Conservation (phyloP, 2,888 invertebrate species). For the Dryocosmus kuriphilus region DNA sequence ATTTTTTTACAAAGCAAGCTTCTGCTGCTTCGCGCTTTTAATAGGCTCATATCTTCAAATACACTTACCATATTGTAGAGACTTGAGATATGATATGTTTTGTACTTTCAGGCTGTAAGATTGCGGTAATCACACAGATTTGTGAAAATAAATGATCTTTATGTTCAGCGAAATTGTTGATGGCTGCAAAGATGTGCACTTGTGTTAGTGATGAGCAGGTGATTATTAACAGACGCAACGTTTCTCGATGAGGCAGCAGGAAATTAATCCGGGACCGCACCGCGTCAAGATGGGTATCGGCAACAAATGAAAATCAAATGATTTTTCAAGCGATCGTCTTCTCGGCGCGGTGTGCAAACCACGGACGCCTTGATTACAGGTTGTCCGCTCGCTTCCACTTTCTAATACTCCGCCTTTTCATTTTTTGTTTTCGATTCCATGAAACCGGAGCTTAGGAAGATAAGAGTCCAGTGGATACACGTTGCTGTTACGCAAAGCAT, state of each 20-base stretch:
- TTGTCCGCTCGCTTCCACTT: conserved; percentile 68
- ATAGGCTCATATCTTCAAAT: too few species aligned
- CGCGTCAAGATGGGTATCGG: conserved; percentile 47
- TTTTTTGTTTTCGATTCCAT: conserved; percentile 6
- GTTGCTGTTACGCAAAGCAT: conserved; percentile 4
- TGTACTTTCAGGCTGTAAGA: not conserved
- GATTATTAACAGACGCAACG: conserved; percentile 16
- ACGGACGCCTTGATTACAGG: conserved; percentile 70
- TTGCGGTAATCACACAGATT: not conserved
- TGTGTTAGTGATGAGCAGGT: not conserved
- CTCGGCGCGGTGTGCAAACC: conserved; percentile 37
- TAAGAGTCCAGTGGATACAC: not conserved
- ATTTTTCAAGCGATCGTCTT: conserved; percentile 51
- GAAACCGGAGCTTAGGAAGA: not conserved
- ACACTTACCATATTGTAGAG: too few species aligned
- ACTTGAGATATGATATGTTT: too few species aligned
- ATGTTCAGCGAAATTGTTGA: conserved; percentile 1
- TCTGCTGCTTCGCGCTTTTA: not conserved
- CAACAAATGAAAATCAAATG: conserved; percentile 50
- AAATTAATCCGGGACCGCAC: conserved; percentile 22
- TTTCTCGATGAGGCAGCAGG: conserved; percentile 23
- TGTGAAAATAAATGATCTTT: not conserved
- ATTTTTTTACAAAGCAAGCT: conserved; percentile 14
- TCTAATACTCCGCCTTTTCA: conserved; percentile 63
- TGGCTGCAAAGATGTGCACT: conserved; percentile 11